phyloP scores from a whole-genome alignment of 2,797 vertebrate genomes.

The Aselliscus stoliczkanus region DNA sequence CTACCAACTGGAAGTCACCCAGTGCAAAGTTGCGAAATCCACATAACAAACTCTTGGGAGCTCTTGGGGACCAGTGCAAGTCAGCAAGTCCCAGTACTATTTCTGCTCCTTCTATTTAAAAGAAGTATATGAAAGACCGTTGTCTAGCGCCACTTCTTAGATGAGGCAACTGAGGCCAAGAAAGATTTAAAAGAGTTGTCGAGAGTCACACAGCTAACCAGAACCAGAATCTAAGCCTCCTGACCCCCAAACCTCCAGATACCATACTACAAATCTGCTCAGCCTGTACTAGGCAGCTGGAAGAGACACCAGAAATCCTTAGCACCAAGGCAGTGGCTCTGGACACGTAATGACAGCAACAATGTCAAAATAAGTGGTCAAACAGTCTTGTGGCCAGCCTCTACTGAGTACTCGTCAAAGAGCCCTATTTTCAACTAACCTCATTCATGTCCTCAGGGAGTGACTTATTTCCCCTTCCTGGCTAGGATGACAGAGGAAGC shows the following conservation, averaged over 20 bases:
- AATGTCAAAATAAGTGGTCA: background rate
- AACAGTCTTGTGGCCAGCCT: background rate
- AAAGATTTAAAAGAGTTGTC: background rate
- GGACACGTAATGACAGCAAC: background rate
- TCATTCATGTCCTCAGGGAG: background rate
- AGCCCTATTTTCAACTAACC: background rate
- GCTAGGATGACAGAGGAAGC: background rate
- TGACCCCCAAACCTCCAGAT: background rate
- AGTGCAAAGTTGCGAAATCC: background rate
- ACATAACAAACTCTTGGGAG: background rate
- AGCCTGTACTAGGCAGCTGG: background rate
- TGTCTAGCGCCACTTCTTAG: background rate
- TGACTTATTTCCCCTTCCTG: background rate
- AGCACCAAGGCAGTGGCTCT: background rate
- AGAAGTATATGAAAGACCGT: background rate
- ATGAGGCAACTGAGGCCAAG: background rate
- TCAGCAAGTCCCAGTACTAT: too few species aligned
- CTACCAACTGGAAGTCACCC: background rate
- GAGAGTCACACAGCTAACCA: background rate
- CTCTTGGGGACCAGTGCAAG: background rate
- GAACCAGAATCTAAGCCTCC: background rate
- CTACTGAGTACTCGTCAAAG: background rate
- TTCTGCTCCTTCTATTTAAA: background rate
- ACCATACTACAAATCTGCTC: background rate
- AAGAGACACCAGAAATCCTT: background rate